Evolutionary conservation across 2,113 vertebrate genomes (phyloP).

Genomic region (Lethenteron reissneri): DNA sequence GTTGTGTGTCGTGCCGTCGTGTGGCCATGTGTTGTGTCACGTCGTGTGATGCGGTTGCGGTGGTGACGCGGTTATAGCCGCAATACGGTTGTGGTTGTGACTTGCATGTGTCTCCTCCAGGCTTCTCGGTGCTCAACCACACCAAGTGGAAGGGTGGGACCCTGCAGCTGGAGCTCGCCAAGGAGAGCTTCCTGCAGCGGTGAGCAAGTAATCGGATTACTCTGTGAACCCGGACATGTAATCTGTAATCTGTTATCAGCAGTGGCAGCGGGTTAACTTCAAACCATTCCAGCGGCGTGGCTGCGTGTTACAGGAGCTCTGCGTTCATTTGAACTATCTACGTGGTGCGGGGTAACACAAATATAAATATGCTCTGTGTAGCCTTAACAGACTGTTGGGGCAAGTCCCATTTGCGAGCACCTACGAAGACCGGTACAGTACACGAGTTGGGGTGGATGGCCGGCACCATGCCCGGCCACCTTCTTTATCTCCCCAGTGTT

Average conservation of each 20-base stretch:
- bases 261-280: too few species aligned
- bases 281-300: neutral
- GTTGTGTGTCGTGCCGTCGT: too few species aligned
- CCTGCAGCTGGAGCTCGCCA: conserved; percentile 65
- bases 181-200: conserved; percentile 75
- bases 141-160: conserved; percentile 81
- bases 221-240: neutral
- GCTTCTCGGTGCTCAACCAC: conserved; percentile 58
- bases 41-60: too few species aligned
- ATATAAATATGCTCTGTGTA: neutral
- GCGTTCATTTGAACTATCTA: neutral
- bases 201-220: conserved; percentile 15
- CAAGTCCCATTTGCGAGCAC: too few species aligned
- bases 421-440: too few species aligned
- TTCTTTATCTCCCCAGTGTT: too few species aligned
- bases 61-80: too few species aligned
- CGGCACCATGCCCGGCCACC: too few species aligned
- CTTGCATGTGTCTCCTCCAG: conserved; percentile 21
- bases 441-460: too few species aligned
- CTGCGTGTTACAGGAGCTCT: neutral
- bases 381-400: too few species aligned
- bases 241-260: neutral
- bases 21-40: too few species aligned
- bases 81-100: too few species aligned
- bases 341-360: neutral